phyloP scores from a whole-genome alignment of 2,797 vertebrate genomes.

The Neoniphon sammara region DNA sequence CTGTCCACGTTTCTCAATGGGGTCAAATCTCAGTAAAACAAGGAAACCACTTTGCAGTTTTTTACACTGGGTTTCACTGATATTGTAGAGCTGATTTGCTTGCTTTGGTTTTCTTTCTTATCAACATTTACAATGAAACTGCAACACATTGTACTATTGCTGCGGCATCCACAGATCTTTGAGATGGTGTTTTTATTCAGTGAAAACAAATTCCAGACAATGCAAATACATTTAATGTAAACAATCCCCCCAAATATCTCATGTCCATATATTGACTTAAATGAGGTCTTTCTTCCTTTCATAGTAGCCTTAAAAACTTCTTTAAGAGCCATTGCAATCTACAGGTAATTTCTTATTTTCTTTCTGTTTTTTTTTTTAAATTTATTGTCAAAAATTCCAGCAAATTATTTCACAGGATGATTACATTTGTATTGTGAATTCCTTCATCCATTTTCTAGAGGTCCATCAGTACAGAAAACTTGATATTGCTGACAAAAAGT shows the following conservation, averaged over 20 bases:
- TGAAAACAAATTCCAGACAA: neutral
- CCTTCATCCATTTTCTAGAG: neutral
- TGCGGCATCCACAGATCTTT: neutral
- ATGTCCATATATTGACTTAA: neutral
- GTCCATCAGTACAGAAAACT: conserved; percentile 17
- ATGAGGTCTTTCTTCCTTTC: neutral
- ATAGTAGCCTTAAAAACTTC: neutral
- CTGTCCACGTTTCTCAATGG: conserved; percentile 55
- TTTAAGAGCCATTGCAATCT: conserved; percentile 4
- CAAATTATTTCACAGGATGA: neutral
- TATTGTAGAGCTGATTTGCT: conserved; percentile 35
- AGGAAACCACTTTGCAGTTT: too few species aligned
- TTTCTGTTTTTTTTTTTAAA: neutral
- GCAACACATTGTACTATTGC: neutral
- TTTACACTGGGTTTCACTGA: conserved; percentile 46
- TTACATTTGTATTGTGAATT: neutral
- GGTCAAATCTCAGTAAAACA: conserved; percentile 23
- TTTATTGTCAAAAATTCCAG: conserved; percentile 5
- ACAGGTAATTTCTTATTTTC: too few species aligned
- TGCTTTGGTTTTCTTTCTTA: neutral
- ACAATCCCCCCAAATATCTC: neutral
- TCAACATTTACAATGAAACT: conserved; percentile 9
- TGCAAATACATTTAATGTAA: conserved; percentile 6
- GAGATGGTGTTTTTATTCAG: neutral
- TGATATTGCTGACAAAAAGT: neutral